These are phyloP conservation scores for Drosophila santomea DNA, from an alignment of 1,140 invertebrate genomes.

Conservation along the genomic window DNA sequence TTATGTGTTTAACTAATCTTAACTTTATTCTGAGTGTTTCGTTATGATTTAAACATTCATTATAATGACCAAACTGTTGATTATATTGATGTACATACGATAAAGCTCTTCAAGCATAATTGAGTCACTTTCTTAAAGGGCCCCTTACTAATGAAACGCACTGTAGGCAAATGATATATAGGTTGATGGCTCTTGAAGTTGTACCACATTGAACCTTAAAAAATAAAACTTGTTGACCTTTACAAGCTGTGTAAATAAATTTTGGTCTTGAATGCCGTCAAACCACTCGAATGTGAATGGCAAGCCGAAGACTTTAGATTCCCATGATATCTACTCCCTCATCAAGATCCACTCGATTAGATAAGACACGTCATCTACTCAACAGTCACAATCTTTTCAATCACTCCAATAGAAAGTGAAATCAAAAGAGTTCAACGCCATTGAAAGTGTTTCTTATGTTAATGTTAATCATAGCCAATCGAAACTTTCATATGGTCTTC, in stretches of 20 bases:
- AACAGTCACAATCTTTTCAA: slow-evolving; percentile 25
- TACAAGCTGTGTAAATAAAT: slow-evolving; percentile 67
- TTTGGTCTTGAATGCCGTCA: slow-evolving; percentile 51
- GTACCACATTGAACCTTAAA: slow-evolving; percentile 56
- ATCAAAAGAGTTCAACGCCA: slow-evolving; percentile 58
- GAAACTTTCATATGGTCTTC: slow-evolving; percentile 31
- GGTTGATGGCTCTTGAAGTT: slow-evolving; percentile 66
- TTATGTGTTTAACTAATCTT: too few species aligned
- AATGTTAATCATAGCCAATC: slow-evolving; percentile 34
- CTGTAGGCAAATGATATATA: slow-evolving; percentile 46
- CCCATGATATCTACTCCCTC: slow-evolving; percentile 7
- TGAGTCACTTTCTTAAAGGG: neutral
- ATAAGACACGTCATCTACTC: slow-evolving; percentile 26
- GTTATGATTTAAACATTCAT: too few species aligned
- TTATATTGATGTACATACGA: too few species aligned
- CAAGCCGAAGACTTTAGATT: slow-evolving; percentile 27
- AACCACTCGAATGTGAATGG: slow-evolving; percentile 34
- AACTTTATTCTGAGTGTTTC: too few species aligned
- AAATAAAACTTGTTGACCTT: slow-evolving; percentile 72
- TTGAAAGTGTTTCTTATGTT: slow-evolving; percentile 52
- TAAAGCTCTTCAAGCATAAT: neutral
- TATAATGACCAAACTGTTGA: too few species aligned
- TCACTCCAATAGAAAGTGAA: slow-evolving; percentile 64
- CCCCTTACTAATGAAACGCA: slow-evolving; percentile 21
- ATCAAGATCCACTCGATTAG: slow-evolving; percentile 32